Percentiles rank a stretch among this genome's conserved stretches.
Evolutionary conservation across 2,113 vertebrate species (phyloP).

Genomic region (Chloebia gouldiae): DNA sequence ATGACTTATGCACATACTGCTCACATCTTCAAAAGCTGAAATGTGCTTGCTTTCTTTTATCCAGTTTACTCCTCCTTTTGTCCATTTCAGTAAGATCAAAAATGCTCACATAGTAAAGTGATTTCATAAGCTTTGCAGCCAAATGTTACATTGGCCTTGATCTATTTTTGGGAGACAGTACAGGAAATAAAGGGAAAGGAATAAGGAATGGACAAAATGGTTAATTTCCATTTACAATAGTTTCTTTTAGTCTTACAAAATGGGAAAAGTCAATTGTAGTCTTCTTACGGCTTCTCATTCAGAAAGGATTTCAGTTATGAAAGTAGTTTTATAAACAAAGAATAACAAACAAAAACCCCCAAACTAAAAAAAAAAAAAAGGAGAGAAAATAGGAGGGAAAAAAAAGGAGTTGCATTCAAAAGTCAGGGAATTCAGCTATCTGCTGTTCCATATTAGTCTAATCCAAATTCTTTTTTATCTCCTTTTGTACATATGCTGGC

Average conservation of each 20-base stretch:
- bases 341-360: rapidly evolving
- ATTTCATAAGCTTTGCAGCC: neutral
- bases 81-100: neutral
- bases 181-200: neutral
- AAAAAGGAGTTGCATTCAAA: neutral
- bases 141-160: neutral
- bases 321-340: neutral
- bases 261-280: neutral
- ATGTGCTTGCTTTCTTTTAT: neutral
- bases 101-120: neutral
- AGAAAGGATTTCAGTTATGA: neutral
- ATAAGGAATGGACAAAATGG: neutral
- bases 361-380: neutral
- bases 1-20: neutral
- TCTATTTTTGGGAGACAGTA: neutral
- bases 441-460: neutral
- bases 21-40: neutral
- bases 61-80: neutral
- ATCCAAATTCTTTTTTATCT: neutral
- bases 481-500: neutral
- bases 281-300: neutral
- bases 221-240: neutral
- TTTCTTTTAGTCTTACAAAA: neutral
- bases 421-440: neutral
- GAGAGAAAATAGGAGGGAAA: rapidly evolving